Evolutionary conservation across 2,888 invertebrate species (phyloP).

Genomic region (Nemurella pictetii): DNA sequence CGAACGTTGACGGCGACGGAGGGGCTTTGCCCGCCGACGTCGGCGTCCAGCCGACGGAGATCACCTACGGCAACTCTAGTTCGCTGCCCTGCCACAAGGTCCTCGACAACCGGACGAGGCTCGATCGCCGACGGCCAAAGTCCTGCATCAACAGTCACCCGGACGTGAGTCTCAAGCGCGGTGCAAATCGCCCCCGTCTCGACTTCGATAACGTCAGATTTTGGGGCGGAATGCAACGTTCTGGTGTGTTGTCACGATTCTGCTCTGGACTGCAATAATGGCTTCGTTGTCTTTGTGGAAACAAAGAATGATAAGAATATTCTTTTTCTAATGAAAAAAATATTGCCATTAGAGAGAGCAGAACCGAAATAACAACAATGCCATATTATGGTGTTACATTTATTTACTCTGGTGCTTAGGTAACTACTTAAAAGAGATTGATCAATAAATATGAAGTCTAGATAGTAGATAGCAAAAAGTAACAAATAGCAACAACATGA

Average conservation of each 20-base stretch:
- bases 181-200: no score
- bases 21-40: no score
- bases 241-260: no score
- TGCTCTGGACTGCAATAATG: no score
- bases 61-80: conserved; percentile 41
- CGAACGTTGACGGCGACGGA: conserved; percentile 30
- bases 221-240: no score
- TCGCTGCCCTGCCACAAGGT: conserved; percentile 45
- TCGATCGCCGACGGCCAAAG: conserved; percentile 45
- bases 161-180: conserved; percentile 43
- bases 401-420: no score
- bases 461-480: no score
- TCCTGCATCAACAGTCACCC: conserved; percentile 47
- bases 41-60: conserved; percentile 42
- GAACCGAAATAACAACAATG: background rate
- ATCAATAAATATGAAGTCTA: no score
- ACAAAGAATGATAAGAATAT: background rate
- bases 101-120: conserved; percentile 38
- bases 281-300: background rate
- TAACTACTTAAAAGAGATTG: no score
- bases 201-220: no score
- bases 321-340: conserved; percentile 7
- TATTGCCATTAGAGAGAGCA: background rate
- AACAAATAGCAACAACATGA: no score
- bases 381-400: no score